phyloP scores from a whole-genome alignment of 2,113 vertebrate genomes.

The Solea solea region DNA sequence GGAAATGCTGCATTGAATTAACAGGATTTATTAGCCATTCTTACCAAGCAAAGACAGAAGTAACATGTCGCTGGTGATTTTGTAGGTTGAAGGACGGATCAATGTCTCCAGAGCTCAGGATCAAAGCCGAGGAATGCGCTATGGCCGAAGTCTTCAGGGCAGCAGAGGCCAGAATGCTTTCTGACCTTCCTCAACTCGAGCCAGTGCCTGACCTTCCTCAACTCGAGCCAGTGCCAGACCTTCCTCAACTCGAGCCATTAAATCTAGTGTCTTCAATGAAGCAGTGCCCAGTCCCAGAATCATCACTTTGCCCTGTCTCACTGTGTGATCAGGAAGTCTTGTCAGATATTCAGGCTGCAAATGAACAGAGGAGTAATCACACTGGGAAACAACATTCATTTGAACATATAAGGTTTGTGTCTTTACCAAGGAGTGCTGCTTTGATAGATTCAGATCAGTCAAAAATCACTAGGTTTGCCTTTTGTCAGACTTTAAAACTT shows the following conservation, averaged over 20 bases:
- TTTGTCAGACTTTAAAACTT: background rate
- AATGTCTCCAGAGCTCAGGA: background rate
- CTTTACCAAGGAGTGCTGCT: background rate
- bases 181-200: background rate
- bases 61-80: rapidly evolving
- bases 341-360: background rate
- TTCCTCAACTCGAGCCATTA: background rate
- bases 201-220: background rate
- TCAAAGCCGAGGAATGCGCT: constrained; percentile 24
- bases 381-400: background rate
- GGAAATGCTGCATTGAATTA: background rate
- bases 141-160: constrained; percentile 22
- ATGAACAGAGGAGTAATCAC: background rate
- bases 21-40: background rate
- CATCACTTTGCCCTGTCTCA: background rate
- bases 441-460: background rate
- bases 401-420: constrained; percentile 32
- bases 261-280: background rate
- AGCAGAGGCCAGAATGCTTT: background rate
- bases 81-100: constrained; percentile 1
- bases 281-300: background rate
- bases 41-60: rapidly evolving
- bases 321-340: background rate
- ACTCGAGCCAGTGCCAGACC: background rate
- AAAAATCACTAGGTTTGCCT: background rate